A percentile compares a stretch with the other conserved stretches of the same genome.
These are phyloP conservation scores for Silurus lanzhouensis DNA, from an alignment of 2,797 vertebrate species.

Conservation along the genomic window DNA sequence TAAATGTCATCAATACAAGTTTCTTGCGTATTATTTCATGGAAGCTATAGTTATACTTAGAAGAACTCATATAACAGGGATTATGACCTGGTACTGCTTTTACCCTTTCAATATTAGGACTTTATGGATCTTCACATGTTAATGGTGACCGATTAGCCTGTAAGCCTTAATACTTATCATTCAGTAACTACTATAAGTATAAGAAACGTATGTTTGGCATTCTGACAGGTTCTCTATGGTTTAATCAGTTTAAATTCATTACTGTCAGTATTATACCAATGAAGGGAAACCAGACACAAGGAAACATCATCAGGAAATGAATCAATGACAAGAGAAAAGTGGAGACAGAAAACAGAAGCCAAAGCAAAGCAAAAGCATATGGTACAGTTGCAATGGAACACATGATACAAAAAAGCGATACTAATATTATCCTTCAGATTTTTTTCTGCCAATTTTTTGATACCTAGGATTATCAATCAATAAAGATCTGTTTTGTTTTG, in stretches of 20 bases:
- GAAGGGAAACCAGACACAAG: neutral
- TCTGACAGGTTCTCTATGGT: neutral
- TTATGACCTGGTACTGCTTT: neutral
- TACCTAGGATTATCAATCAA: neutral
- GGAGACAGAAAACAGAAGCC: neutral
- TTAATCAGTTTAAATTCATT: conserved; percentile 3
- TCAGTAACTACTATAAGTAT: neutral
- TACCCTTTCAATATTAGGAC: neutral
- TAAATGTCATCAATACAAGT: neutral
- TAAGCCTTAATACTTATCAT: neutral
- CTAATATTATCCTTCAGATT: neutral
- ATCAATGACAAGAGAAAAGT: neutral
- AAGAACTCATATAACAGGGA: neutral
- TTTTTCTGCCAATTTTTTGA: neutral
- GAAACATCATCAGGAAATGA: neutral
- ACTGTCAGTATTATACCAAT: neutral
- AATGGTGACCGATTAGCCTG: neutral
- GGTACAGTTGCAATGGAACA: neutral
- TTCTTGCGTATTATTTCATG: neutral
- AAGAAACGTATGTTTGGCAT: neutral
- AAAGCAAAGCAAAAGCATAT: neutral
- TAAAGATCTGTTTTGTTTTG: neutral
- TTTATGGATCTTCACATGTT: neutral
- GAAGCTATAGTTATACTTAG: neutral
- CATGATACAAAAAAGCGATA: neutral